Percentiles rank a stretch among this genome's conserved stretches.
Conservation (phyloP, 53 echinoderm and acorn worm species). For the Henricia sp. region DNA sequence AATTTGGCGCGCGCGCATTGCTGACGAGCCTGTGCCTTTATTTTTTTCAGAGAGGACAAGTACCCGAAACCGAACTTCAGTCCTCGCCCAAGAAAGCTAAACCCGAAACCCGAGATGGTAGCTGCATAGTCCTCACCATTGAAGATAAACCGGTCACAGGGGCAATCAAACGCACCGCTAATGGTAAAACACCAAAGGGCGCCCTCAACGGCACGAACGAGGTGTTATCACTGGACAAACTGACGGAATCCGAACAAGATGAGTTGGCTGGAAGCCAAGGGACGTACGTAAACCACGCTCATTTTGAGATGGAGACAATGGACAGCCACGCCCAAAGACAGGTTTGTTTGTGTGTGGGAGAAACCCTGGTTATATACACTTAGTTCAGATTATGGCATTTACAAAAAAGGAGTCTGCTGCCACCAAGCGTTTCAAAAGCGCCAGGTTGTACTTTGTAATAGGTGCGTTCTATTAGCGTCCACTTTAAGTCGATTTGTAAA, state of each 20-base stretch:
- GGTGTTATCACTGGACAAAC: neutral
- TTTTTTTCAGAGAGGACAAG: conserved; percentile 4
- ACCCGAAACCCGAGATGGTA: neutral
- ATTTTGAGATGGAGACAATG: conserved; percentile 42
- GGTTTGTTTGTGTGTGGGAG: conserved; percentile 17
- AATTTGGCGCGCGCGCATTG: no score
- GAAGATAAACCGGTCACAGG: conserved; percentile 10
- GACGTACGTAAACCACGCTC: conserved; percentile 44
- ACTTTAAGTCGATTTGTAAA: no score
- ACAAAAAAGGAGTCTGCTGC: no score
- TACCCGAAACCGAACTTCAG: neutral
- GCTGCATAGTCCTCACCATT: conserved; percentile 53
- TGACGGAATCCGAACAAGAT: conserved; percentile 4
- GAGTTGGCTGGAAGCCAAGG: conserved; percentile 1
- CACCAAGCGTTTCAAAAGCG: no score
- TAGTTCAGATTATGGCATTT: no score
- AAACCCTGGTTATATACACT: no score
- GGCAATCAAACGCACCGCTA: neutral
- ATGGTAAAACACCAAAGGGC: neutral
- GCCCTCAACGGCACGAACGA: conserved; percentile 2
- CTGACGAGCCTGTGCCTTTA: no score
- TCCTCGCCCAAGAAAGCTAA: neutral
- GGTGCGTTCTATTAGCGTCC: no score
- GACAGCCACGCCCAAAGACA: conserved; percentile 7
- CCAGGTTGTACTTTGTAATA: no score